Percentiles rank a stretch among this genome's conserved stretches.
Evolutionary conservation across 2,113 vertebrate genomes (phyloP).

Genomic region (Engraulis encrasicolus): DNA sequence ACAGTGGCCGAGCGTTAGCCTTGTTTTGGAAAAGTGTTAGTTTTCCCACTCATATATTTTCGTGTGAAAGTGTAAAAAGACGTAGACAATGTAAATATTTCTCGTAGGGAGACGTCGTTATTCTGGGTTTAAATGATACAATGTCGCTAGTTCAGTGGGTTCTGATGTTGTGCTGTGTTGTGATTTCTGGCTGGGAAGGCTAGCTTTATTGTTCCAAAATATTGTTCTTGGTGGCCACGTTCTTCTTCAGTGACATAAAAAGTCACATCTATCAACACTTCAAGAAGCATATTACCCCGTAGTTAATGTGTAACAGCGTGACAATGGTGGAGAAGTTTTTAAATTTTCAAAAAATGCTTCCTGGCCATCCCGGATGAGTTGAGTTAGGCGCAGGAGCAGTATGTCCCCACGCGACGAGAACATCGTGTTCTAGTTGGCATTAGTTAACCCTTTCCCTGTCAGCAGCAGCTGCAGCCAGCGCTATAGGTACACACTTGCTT

Average conservation of each 20-base stretch:
- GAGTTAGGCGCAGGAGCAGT: not conserved
- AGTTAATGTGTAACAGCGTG: not conserved
- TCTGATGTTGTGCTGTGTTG: not conserved
- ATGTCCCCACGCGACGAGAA: not conserved
- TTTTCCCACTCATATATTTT: not conserved
- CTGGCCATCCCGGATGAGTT: not conserved
- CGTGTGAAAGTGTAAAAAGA: too few relatives aligned
- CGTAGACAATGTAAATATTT: not conserved
- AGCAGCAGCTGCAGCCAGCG: not conserved
- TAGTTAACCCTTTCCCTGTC: slow-evolving; percentile 6
- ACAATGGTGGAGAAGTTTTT: not conserved
- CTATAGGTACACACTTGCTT: not conserved
- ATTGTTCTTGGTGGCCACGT: not conserved
- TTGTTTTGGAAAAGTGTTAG: not conserved
- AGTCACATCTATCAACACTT: not conserved
- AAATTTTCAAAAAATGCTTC: not conserved
- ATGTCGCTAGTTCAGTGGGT: not conserved
- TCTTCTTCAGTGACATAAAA: not conserved
- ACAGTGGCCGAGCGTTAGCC: not conserved
- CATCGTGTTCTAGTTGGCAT: slow-evolving; percentile 12
- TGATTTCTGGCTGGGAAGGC: not conserved
- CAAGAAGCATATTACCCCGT: not conserved
- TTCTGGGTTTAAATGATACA: not conserved
- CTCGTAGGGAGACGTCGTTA: not conserved
- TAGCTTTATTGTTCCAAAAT: not conserved